phyloP scores from a whole-genome alignment of 2,888 invertebrate species.

The Eupithecia centaureata region DNA sequence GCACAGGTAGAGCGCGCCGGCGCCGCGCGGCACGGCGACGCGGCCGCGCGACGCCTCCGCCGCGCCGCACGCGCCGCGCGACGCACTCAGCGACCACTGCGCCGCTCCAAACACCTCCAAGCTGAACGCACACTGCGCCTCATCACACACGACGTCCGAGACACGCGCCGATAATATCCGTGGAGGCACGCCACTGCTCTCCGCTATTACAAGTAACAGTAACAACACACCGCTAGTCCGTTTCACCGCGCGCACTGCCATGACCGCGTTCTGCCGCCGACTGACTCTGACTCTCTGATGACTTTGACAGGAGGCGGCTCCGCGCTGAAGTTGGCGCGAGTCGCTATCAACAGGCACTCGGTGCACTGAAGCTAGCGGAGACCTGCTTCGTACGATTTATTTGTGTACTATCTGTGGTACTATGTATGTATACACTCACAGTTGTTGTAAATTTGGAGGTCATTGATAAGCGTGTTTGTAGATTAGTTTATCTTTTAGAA shows the following conservation, averaged over 20 bases:
- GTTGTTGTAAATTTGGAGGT: neutral
- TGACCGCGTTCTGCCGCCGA: constrained; percentile 45
- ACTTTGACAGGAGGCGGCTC: neutral
- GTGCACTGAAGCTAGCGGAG: neutral
- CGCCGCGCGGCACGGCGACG: constrained; percentile 55
- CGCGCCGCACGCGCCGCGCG: constrained; percentile 56
- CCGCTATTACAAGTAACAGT: constrained; percentile 74
- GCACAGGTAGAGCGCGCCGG: constrained; percentile 68
- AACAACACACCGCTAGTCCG: constrained; percentile 79
- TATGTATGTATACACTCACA: no score
- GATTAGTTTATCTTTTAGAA: neutral
- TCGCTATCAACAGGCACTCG: neutral
- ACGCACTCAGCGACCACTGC: constrained; percentile 71
- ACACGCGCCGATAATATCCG: constrained; percentile 74
- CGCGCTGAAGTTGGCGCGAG: neutral
- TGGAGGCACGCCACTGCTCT: constrained; percentile 63
- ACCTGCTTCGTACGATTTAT: no score
- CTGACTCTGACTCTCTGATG: constrained; percentile 13
- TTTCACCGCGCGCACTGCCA: constrained; percentile 63
- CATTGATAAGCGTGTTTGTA: neutral
- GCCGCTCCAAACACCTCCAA: constrained; percentile 64
- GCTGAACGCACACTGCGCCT: constrained; percentile 64
- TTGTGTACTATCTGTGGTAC: no score
- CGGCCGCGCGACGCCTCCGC: no score
- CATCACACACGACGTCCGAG: constrained; percentile 59